Evolutionary conservation across 2,113 vertebrate species (phyloP), one percentile per base, ranked within the genome.

Genomic region (Atrichornis clamosus): DNA sequence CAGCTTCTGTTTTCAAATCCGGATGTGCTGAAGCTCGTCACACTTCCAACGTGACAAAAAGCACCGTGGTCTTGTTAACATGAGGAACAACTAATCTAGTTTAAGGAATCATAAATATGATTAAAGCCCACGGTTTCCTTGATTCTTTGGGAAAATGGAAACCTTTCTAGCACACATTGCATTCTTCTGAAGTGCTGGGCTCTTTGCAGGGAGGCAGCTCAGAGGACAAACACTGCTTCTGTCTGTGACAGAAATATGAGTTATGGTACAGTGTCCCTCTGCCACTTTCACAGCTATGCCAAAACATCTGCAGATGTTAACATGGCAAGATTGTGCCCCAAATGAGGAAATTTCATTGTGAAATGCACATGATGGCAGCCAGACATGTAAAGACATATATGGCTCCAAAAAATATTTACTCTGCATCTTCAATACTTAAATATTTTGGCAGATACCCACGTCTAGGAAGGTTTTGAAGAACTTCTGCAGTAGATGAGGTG

Each of bases 1-100:
- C 83, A 91, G 77, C 96, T 97, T 95, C 97, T 97, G 60, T 94
- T 97, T 94, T 90, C 73, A 97, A 97, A 97, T 97, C 69, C 12
- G 10, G 62, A 73, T 86, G 41, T 90, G 90, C 42, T 93, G 80
- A 97, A 97, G 41, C 68, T 84, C 93, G 89, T 82, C 82, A 91
- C 90, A 94, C 63, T 91, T 89, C 10, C 92, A 75, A 83, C 60
- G 67, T 94, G 96, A 90, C 76, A 92, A 70, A 82, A 79, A 70
- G 73, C 52, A 63, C 84, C 56, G 21, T 79, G 81, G 79, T 94
- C 68, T 67, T 92, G 86, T 97, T 97, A 97, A 93, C 32, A 82
- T 65, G 60, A 86, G 55, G 73, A 96, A 79, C 46, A 91, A 70
- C 81, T 96, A 95, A 97, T 95, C 93, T 85, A 83, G 84, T 97